Conservation (phyloP, 2,113 vertebrate genomes). For the Ia io region DNA sequence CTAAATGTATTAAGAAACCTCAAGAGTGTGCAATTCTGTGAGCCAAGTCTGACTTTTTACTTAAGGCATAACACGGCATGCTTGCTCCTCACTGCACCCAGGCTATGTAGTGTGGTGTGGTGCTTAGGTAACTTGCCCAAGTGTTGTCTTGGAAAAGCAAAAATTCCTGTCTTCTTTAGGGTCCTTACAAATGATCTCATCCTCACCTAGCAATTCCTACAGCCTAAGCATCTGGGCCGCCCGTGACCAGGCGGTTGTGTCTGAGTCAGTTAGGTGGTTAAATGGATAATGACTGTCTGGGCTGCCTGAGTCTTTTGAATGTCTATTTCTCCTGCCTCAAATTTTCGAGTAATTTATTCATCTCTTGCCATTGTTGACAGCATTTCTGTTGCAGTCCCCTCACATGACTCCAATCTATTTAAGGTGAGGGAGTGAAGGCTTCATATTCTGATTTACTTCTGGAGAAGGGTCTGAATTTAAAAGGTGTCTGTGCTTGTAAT, state of each 20-base stretch:
- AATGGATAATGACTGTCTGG: constrained; percentile 74
- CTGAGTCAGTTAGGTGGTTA: constrained; percentile 75
- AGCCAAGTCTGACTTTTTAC: background rate
- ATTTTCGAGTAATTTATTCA: constrained; percentile 68
- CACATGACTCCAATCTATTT: background rate
- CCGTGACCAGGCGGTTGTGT: constrained; percentile 70
- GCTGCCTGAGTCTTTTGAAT: constrained; percentile 70
- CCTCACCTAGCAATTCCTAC: constrained; percentile 11
- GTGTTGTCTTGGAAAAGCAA: constrained; percentile 21
- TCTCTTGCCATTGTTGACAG: constrained; percentile 41
- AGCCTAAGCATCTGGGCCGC: constrained; percentile 62
- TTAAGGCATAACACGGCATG: background rate
- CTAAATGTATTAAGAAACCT: background rate
- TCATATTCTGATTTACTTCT: background rate
- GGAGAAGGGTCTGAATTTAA: background rate
- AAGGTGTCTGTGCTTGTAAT: background rate
- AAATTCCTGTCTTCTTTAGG: background rate
- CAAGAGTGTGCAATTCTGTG: background rate
- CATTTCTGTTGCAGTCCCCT: constrained; percentile 27
- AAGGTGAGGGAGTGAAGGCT: background rate
- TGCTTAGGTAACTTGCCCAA: background rate
- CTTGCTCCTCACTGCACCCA: background rate
- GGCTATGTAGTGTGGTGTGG: rapidly evolving
- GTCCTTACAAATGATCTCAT: background rate
- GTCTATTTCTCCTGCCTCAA: constrained; percentile 70